Percentiles rank a stretch among this genome's conserved stretches.
phyloP scores from a whole-genome alignment of 2,113 vertebrate genomes.

The Megaleporinus macrocephalus region DNA sequence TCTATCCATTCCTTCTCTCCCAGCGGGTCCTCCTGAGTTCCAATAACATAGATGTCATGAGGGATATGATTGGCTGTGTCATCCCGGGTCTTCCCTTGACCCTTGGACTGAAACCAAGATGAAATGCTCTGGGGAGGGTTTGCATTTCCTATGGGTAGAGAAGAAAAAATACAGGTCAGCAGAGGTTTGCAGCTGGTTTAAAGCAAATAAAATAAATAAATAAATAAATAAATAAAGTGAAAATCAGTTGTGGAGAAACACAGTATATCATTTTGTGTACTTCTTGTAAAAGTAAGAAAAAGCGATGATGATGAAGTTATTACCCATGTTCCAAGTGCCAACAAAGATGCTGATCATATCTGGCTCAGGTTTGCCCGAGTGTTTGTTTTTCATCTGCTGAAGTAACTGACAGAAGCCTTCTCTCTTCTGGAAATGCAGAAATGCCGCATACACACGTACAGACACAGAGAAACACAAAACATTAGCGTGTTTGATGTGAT shows the following conservation, averaged over 20 bases:
- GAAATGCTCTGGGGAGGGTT: constrained; percentile 86
- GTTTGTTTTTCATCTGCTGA: constrained; percentile 99
- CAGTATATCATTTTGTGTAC: background rate
- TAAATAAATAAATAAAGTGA: background rate
- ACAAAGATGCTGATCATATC: constrained; percentile 98
- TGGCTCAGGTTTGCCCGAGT: constrained; percentile 92
- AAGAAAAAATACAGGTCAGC: background rate
- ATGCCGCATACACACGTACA: constrained; percentile 7
- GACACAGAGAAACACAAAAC: background rate
- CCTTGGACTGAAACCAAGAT: constrained; percentile 97
- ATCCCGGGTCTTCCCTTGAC: constrained; percentile 92
- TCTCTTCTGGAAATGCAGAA: constrained; percentile 82
- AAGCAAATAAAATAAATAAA: too few relatives aligned
- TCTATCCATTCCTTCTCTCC: constrained; percentile 94
- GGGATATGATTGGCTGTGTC: constrained; percentile 95
- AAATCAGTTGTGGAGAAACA: background rate
- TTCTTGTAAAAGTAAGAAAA: background rate
- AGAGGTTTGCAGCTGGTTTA: background rate
- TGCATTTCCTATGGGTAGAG: constrained; percentile 82
- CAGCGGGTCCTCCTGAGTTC: constrained; percentile 92
- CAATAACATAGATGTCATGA: constrained; percentile 96
- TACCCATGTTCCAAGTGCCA: constrained; percentile 99
- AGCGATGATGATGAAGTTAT: constrained; percentile 38
- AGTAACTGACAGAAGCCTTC: constrained; percentile 98
- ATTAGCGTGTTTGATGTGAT: background rate